Base-by-base conservation (phyloP, 1,140 invertebrate species). In the Melipona quadrifasciata region DNA sequence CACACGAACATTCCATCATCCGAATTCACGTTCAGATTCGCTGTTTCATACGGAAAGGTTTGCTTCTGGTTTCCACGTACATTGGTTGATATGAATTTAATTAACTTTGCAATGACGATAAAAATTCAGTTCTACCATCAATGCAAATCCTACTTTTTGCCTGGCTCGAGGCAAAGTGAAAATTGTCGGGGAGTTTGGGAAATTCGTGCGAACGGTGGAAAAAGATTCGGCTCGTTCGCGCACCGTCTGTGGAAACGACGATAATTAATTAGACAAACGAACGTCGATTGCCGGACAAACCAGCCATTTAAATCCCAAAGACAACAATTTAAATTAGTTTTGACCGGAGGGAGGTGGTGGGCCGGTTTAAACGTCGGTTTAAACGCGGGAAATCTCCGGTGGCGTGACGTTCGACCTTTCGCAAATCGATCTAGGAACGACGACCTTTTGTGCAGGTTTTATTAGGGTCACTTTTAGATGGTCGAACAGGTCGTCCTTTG, bases 381-480 rank as follows among this genome's bases (percentile, higher is more conserved):
- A 61, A 77, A 65, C 58, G 39, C 21, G 75, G 71, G 71, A 82
- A 86, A 39, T 88, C 80, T 75, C 39, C 53, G 55, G 12, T n/a
- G 27, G 24, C 55, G 19, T 64, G 65, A 85, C 87, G 65, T 80
- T 74, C 82, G 76, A 89, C 82, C 89, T 88, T 90, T 90, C 65
- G 78, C 70, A 81, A 74, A 86, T 90, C 70, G 80, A 80, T 72
- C 76, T 84, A 83, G 64, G 65, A 87, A 82, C 75, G 65, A 61
- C 71, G 65, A 90, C 57, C 75, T 90, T 86, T 88, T 68, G 51
- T 27, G 31, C 51, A 72, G 74, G 57, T 88, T 85, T 83, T 83
- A 81, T 77, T 80, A 87, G 78, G 61, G 77, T 82, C 84, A 82
- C 57, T n/a, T n/a, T n/a, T 27, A 67, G 67, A 61, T 39, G 78